Conservation (phyloP, 2,888 invertebrate genomes). For the Trichacis sp. region DNA sequence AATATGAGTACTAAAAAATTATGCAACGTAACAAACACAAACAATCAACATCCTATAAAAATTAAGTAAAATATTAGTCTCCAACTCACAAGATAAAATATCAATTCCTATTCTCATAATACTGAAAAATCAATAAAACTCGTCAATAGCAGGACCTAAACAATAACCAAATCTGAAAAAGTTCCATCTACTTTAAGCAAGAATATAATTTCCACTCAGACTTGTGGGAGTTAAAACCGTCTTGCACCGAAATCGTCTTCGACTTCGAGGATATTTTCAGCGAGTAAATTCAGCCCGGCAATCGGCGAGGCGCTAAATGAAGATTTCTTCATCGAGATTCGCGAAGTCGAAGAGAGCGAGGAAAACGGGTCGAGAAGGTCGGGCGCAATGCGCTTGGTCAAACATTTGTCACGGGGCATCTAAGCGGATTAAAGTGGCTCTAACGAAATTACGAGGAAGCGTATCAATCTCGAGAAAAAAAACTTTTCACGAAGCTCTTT, state of each 20-base stretch:
- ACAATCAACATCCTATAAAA: too few species aligned
- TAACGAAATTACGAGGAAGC: slow-evolving; percentile 42
- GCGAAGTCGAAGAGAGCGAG: slow-evolving; percentile 30
- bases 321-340: slow-evolving; percentile 36
- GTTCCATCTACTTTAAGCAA: too few species aligned
- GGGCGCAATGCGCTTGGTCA: slow-evolving; percentile 35
- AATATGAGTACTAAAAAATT: too few species aligned
- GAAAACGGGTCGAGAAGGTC: slow-evolving; percentile 13
- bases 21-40: too few species aligned
- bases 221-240: slow-evolving; percentile 4
- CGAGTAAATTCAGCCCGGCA: slow-evolving; percentile 31
- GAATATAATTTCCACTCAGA: neutral
- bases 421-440: slow-evolving; percentile 46
- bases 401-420: slow-evolving; percentile 43
- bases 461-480: slow-evolving; percentile 38
- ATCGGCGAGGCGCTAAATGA: slow-evolving; percentile 32
- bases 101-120: too few species aligned
- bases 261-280: slow-evolving; percentile 17
- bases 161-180: too few species aligned
- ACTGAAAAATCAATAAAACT: too few species aligned
- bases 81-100: too few species aligned
- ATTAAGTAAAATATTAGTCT: too few species aligned
- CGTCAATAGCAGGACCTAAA: too few species aligned
- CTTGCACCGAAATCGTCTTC: neutral
- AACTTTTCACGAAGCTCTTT: slow-evolving; percentile 30